Evolutionary conservation across 2,113 vertebrate genomes (phyloP).

Genomic region (Campylomormyrus numenius): DNA sequence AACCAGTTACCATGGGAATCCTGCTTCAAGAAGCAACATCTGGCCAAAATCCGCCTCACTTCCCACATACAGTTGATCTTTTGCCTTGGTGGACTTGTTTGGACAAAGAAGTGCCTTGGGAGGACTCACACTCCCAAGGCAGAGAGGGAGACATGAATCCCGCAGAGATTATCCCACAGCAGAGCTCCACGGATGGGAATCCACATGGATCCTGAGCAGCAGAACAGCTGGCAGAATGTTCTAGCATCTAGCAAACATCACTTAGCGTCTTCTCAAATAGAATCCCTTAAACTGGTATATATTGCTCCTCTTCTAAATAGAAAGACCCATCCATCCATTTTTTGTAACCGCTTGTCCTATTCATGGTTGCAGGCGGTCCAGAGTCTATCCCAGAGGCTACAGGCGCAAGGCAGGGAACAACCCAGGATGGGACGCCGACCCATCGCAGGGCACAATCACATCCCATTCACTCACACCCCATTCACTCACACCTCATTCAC

Average conservation of each 20-base stretch:
- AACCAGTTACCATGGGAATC: background rate
- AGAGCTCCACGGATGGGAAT: background rate
- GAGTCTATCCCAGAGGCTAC: no score
- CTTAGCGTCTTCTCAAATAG: background rate
- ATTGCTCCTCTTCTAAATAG: background rate
- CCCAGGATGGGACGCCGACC: background rate
- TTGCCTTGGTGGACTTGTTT: background rate
- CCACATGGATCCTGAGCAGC: background rate
- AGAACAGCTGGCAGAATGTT: background rate
- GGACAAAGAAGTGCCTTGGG: background rate
- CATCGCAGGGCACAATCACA: background rate
- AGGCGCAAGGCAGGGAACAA: background rate
- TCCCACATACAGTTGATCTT: background rate
- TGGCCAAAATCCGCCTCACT: background rate
- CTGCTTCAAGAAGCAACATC: background rate
- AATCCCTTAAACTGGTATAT: background rate
- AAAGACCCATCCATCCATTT: background rate
- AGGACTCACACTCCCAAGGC: background rate
- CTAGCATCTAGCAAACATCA: background rate
- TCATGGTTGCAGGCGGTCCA: background rate
- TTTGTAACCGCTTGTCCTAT: background rate
- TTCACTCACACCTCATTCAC: no score
- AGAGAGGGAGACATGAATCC: background rate
- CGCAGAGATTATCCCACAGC: background rate
- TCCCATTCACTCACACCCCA: background rate